Conservation (phyloP, 2,888 invertebrate genomes). For the Melanophora roralis region DNA sequence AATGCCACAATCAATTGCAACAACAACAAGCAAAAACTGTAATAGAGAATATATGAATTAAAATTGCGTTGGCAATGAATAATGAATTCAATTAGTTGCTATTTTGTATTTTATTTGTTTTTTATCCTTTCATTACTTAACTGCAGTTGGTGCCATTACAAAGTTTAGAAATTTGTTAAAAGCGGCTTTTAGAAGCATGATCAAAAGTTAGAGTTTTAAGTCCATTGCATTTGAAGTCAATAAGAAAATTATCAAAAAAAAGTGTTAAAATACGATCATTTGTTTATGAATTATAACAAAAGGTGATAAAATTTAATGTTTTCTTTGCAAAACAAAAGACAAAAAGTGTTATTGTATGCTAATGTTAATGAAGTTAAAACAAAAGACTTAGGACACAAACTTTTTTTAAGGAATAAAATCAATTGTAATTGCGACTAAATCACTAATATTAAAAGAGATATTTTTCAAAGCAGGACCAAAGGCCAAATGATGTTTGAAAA, state of each 20-base stretch:
- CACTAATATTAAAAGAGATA: no score
- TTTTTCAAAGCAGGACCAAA: no score
- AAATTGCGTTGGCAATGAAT: conserved; percentile 62
- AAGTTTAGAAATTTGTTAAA: conserved; percentile 20
- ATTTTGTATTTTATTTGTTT: conserved; percentile 23
- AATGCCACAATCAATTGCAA: conserved; percentile 7
- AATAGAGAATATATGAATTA: not conserved
- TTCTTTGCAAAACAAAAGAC: no score
- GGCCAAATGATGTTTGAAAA: no score
- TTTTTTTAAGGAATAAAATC: no score
- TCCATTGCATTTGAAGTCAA: conserved; percentile 16
- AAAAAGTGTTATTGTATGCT: not conserved
- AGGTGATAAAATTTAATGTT: not conserved
- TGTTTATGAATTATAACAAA: conserved; percentile 29
- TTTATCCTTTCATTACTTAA: not conserved
- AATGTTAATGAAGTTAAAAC: not conserved
- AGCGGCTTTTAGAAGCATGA: conserved; percentile 27
- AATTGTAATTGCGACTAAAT: no score
- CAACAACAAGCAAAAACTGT: no score
- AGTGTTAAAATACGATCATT: conserved; percentile 48
- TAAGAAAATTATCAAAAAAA: not conserved
- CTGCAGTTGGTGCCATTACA: conserved; percentile 33
- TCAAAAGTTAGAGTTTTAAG: conserved; percentile 19
- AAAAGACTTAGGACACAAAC: conserved; percentile 8
- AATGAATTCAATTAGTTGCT: conserved; percentile 65